phyloP scores from a whole-genome alignment of 2,888 invertebrate species.

The Ormyrus pomaceus region DNA sequence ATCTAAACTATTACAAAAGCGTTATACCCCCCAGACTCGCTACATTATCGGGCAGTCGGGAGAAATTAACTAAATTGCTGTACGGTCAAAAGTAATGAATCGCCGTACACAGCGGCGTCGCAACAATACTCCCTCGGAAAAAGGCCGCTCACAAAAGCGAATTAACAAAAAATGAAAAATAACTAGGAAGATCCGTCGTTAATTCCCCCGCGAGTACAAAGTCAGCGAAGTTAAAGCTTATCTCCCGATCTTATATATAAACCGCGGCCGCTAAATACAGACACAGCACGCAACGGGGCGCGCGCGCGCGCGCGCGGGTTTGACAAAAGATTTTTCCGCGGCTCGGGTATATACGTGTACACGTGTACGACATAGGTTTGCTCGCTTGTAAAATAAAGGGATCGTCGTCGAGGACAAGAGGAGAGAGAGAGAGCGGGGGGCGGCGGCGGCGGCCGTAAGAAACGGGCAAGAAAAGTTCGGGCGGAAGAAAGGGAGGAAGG shows the following conservation, averaged over 20 bases:
- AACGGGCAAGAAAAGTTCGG: conserved; percentile 29
- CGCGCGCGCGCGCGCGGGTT: conserved; percentile 49
- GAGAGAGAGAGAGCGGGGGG: conserved; percentile 22
- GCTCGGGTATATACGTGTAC: not conserved
- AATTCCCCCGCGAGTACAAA: too few species aligned
- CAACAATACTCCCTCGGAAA: too few species aligned
- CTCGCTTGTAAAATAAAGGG: conserved; percentile 39
- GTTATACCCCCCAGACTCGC: too few species aligned
- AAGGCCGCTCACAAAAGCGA: too few species aligned
- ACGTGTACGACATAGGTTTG: conserved; percentile 17
- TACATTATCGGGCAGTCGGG: too few species aligned
- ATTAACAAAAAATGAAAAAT: too few species aligned
- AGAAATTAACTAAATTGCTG: too few species aligned
- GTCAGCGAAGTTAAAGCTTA: not conserved
- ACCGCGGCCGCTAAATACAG: not conserved
- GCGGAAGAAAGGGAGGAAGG: conserved; percentile 14
- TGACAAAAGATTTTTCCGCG: conserved; percentile 55
- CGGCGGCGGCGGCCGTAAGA: not conserved
- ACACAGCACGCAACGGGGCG: not conserved
- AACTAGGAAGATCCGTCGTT: too few species aligned
- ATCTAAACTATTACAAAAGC: too few species aligned
- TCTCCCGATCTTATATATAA: conserved; percentile 2
- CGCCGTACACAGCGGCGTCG: too few species aligned
- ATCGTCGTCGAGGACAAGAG: conserved; percentile 26
- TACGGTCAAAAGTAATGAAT: too few species aligned